Evolutionary conservation across 1,140 invertebrate genomes (phyloP), one percentile per base, ranked within the genome.

Genomic region (Cepaea nemoralis): DNA sequence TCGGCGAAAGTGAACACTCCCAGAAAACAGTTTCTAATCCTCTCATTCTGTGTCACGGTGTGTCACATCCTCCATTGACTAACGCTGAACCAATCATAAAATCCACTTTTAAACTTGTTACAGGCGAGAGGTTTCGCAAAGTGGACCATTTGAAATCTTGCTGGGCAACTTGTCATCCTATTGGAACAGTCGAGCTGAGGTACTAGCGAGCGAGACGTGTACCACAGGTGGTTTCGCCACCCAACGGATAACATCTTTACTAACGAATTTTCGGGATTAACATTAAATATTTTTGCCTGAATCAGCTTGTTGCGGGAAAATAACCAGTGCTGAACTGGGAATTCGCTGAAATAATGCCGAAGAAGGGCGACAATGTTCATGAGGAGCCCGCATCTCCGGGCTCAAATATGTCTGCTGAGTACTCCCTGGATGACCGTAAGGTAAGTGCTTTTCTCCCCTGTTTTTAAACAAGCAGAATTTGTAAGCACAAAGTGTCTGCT

Each of bases 401-500:
- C 2, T 74, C 71, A 19, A 74, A 50, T 14, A 74, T 74, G 71
- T 74, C 71, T 1, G 71, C 40, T 45, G 71, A 74, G 33, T 74
- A 74, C 42, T 6, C 39, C 0, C 35, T 74, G 71, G 70, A 73
- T 73, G 71, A 74, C 19, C 71, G 71, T 1, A 42, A 48, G 42
- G 71, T 74, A 74, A 74, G 42, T 33, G 19, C 19, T n/a, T n/a
- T n/a, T n/a, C n/a, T n/a, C n/a, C n/a, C n/a, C n/a, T n/a, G n/a
- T n/a, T n/a, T n/a, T n/a, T n/a, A n/a, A n/a, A n/a, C n/a, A n/a
- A n/a, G n/a, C n/a, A n/a, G n/a, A n/a, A n/a, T n/a, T n/a, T n/a
- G n/a, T n/a, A n/a, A n/a, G n/a, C n/a, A n/a, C n/a, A n/a, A n/a
- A n/a, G n/a, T n/a, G n/a, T n/a, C n/a, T n/a, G n/a, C n/a, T n/a